These are phyloP conservation scores for Vulpes lagopus DNA, from an alignment of 2,113 vertebrate species.

Conservation along the genomic window DNA sequence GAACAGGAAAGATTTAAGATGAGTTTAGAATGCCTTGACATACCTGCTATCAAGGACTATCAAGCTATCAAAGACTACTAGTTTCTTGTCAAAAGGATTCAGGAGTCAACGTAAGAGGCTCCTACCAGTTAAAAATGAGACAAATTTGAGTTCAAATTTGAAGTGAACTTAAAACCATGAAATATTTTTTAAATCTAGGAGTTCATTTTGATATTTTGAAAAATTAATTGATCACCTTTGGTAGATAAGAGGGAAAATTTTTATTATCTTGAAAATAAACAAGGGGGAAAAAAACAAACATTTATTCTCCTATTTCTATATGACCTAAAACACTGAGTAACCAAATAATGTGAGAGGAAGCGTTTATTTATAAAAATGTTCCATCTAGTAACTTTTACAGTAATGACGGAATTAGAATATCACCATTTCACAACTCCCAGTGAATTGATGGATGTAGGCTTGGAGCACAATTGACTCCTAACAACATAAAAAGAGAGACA, in stretches of 20 bases:
- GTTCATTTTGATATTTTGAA: not conserved
- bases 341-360: not conserved
- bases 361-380: not conserved
- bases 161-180: not conserved
- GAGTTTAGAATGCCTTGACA: not conserved
- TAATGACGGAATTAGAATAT: not conserved
- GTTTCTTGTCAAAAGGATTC: not conserved
- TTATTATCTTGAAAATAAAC: not conserved
- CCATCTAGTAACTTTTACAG: not conserved
- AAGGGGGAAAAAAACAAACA: not conserved
- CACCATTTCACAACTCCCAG: not conserved
- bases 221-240: not conserved
- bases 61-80: not conserved
- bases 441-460: not conserved
- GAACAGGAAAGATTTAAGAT: not conserved
- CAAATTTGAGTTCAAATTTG: not conserved
- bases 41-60: not conserved
- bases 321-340: not conserved
- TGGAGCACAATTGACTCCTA: not conserved
- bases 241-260: not conserved
- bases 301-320: not conserved
- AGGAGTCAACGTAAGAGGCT: not conserved
- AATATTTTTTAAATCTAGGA: conserved; percentile 3
- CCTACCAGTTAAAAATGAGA: not conserved
- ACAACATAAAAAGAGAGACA: not conserved